Evolutionary conservation across 1,140 invertebrate genomes (phyloP), one percentile per base, ranked within the genome.

Genomic region (Harpegnathos saltator): DNA sequence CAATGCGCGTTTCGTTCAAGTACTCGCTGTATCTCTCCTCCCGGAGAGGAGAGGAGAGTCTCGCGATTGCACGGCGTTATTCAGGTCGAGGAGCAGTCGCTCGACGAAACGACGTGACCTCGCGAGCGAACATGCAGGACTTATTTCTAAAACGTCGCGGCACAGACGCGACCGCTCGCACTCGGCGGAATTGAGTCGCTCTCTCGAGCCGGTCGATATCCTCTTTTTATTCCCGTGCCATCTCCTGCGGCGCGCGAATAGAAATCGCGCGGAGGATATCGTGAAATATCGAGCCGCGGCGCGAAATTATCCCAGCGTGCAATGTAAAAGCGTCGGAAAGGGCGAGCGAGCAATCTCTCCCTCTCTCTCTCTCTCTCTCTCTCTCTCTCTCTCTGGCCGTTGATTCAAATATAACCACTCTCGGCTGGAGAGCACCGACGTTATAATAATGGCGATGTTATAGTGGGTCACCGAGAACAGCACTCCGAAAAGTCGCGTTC

Each of bases 381-480:
- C 9, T 9, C 7, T 11, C 7, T 0, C 38, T 44, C 38, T 44
- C 38, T 44, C 9, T 44, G 2, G 1, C 58, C 74, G 77, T 75
- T 14, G 44, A 19, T 26, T 38, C 74, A 24, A 68, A 69, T 29
- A 44, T 19, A 22, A 75, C 12, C 33, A n/a, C n/a, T 7, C 50
- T 44, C 24, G 24, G 17, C n/a, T 75, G 1, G 22, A 26, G 22
- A 14, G 11, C 15, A 14, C 24, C 33, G 5, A 14, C 11, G 69
- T 75, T 69, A 73, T 52, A 87, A 52, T 88, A 44, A 44, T 44
- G 38, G 15, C 58, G 19, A 14, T 11, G 62, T 75, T 69, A 73
- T 52, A 87, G 52, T 88, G 19, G 85, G 82, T 87, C 85, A 88
- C 72, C 75, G 58, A 61, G 26, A 24, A 52, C 54, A 17, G 48